Percentiles rank a stretch among this genome's conserved stretches.
phyloP scores from a whole-genome alignment of 2,888 invertebrate genomes.

The Teleiodes luculella region DNA sequence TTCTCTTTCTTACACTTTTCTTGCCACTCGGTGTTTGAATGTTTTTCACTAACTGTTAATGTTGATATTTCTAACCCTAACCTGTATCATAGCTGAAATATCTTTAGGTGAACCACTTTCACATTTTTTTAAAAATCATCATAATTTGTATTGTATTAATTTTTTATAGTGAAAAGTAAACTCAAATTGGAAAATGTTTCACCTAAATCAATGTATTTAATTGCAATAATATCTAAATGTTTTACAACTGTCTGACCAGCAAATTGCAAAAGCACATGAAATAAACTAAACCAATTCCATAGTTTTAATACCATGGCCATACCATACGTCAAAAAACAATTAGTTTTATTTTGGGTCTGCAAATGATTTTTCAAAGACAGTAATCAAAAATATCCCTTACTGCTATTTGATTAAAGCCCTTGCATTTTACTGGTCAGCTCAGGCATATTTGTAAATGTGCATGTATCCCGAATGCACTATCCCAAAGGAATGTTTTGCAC shows the following conservation, averaged over 20 bases:
- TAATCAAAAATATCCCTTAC: not conserved
- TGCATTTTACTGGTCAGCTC: constrained; percentile 36
- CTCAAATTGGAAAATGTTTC: constrained; percentile 25
- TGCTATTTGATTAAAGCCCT: not conserved
- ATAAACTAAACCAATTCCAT: too few relatives aligned
- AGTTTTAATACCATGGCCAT: too few relatives aligned
- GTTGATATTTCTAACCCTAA: constrained; percentile 65
- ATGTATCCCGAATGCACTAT: constrained; percentile 74
- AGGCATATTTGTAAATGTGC: constrained; percentile 62
- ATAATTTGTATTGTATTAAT: too few relatives aligned
- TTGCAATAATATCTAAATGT: constrained; percentile 13
- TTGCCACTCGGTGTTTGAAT: constrained; percentile 77
- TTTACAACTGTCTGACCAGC: constrained; percentile 7
- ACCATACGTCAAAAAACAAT: too few relatives aligned
- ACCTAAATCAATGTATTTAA: constrained; percentile 24
- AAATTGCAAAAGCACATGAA: constrained; percentile 3
- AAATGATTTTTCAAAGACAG: not conserved
- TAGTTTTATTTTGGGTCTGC: too few relatives aligned
- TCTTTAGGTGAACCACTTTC: constrained; percentile 32
- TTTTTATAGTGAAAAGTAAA: too few relatives aligned
- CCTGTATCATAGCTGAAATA: constrained; percentile 34
- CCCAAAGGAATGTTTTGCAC: constrained; percentile 74
- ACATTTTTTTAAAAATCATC: too few relatives aligned
- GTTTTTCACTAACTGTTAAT: constrained; percentile 79
- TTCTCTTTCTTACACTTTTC: constrained; percentile 69